A percentile compares a stretch with the other conserved stretches of the same genome.
Evolutionary conservation across 2,888 invertebrate species (phyloP).

Genomic region (Venustoraphidia nigricollis): DNA sequence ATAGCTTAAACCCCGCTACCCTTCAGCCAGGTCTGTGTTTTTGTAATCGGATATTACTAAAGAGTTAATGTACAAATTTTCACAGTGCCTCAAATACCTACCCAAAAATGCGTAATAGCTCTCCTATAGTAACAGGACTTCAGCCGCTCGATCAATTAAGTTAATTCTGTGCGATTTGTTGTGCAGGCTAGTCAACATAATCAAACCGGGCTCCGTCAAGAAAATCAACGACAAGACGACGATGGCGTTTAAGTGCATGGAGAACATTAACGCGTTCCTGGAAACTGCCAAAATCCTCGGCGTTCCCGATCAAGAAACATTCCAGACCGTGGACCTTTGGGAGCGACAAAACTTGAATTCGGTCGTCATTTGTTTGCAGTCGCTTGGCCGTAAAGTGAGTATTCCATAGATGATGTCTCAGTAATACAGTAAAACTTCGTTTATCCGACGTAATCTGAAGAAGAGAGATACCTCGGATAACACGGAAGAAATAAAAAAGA

Average conservation of each 20-base stretch:
- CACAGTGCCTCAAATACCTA: too few relatives aligned
- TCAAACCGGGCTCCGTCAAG: conserved; percentile 76
- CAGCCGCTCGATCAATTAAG: background rate
- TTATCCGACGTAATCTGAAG: too few relatives aligned
- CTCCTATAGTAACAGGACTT: too few relatives aligned
- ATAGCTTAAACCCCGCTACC: too few relatives aligned
- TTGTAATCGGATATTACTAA: too few relatives aligned
- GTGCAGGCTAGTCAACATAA: conserved; percentile 67
- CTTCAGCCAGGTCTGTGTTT: too few relatives aligned
- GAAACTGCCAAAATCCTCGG: conserved; percentile 72
- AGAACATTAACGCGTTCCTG: conserved; percentile 90
- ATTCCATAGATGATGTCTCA: background rate
- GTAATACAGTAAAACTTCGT: too few relatives aligned
- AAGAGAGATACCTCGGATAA: too few relatives aligned
- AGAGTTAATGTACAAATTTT: too few relatives aligned
- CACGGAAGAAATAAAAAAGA: too few relatives aligned
- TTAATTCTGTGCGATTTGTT: conserved; percentile 5
- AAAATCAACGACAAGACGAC: conserved; percentile 73
- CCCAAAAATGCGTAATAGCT: too few relatives aligned
- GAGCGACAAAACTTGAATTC: conserved; percentile 92
- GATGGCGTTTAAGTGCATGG: conserved; percentile 97
- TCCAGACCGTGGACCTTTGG: conserved; percentile 96
- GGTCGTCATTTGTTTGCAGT: conserved; percentile 88
- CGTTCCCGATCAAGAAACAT: conserved; percentile 86
- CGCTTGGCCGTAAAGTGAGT: conserved; percentile 82